These are phyloP conservation scores for Ctenopoma kingsleyae DNA, from an alignment of 2,797 vertebrate species.

Conservation along the genomic window DNA sequence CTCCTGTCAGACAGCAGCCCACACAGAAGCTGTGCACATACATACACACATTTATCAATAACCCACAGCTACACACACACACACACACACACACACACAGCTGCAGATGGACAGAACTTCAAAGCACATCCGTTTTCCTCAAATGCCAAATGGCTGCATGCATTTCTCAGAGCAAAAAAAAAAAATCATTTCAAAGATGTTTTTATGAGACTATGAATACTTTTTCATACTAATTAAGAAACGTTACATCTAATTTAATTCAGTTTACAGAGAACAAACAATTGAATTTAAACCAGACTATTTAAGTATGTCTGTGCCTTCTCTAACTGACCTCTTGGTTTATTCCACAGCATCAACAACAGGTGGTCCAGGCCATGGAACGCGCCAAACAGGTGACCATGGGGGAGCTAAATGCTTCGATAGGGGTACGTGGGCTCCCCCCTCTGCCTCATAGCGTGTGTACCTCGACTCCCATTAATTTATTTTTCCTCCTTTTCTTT, in stretches of 20 bases:
- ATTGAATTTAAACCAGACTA: neutral
- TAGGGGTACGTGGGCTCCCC: conserved; percentile 93
- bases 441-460: conserved; percentile 87
- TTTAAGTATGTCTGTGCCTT: conserved; percentile 1
- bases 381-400: conserved; percentile 98
- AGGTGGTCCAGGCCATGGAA: conserved; percentile 95
- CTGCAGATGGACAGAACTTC: conserved; percentile 51
- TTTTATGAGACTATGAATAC: conserved; percentile 18
- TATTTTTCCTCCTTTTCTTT: conserved; percentile 52
- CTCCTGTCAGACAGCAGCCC: conserved; percentile 46
- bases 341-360: conserved; percentile 91
- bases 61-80: conserved; percentile 9
- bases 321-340: conserved; percentile 57
- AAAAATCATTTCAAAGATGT: conserved; percentile 15
- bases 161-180: neutral
- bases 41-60: conserved; percentile 38
- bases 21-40: conserved; percentile 40
- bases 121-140: conserved; percentile 30
- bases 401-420: conserved; percentile 95
- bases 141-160: conserved; percentile 23
- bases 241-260: conserved; percentile 5
- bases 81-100: neutral
- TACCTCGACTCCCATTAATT: conserved; percentile 79
- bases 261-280: neutral
- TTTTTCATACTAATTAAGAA: conserved; percentile 26